A percentile compares a stretch with the other conserved stretches of the same genome.
Evolutionary conservation across 1,140 invertebrate species (phyloP).

Genomic region (Hypothenemus hampei): DNA sequence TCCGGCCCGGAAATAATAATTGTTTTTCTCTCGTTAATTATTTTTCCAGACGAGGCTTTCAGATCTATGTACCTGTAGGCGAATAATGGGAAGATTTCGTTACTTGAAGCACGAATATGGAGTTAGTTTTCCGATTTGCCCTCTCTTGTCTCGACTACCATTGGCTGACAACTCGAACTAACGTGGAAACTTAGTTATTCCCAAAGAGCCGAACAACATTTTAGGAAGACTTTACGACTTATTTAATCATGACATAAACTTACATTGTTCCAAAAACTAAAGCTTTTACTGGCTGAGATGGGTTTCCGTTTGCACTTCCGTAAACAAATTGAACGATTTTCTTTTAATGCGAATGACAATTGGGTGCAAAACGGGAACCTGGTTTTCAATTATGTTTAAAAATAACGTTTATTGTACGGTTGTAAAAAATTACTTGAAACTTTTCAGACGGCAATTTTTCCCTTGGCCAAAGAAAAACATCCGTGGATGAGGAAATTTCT

Average conservation of each 20-base stretch:
- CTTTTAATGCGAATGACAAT: too few species aligned
- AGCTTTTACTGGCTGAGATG: not conserved
- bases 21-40: not conserved
- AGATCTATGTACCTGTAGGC: too few species aligned
- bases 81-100: too few species aligned
- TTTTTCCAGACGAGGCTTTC: not conserved
- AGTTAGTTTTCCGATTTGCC: too few species aligned
- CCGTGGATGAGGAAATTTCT: not conserved
- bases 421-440: too few species aligned
- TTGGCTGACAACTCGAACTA: too few species aligned
- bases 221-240: constrained; percentile 1
- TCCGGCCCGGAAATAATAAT: not conserved
- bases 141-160: too few species aligned
- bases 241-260: constrained; percentile 7
- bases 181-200: constrained; percentile 3
- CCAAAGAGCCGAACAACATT: constrained; percentile 1
- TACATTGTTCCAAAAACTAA: constrained; percentile 3
- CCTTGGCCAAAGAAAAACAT: not conserved
- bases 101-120: too few species aligned
- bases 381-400: too few species aligned
- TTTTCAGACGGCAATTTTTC: too few species aligned
- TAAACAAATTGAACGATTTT: not conserved
- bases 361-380: too few species aligned
- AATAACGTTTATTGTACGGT: too few species aligned
- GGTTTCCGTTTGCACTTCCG: not conserved